Base-by-base conservation (phyloP, 35 echinoderm and acorn worm genomes). In the Apostichopus japonicus region DNA sequence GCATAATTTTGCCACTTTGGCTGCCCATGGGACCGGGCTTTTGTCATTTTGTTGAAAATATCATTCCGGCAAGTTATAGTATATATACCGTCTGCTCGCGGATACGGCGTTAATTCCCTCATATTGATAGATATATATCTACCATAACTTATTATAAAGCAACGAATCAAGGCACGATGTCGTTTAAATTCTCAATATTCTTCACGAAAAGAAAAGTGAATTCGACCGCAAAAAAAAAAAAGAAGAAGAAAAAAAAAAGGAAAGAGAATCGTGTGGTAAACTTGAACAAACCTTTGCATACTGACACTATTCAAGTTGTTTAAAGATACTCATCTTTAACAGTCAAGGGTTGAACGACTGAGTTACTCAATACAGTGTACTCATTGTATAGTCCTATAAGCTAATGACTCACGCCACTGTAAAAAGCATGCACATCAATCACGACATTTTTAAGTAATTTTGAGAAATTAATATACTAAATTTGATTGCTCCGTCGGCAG, bases 1-100 rank as follows among this genome's bases (percentile, higher is more conserved):
- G 81, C 81, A 57, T 84, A 84, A 84, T 84, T 84, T 84, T 84
- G 53, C 81, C 53, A 84, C 81, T 84, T 84, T 84, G 81, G 81
- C 81, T 14, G n/a, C 81, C 81, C 81, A 84, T 84, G 81, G 81
- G 81, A 84, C 81, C 22, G 54, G 81, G 81, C 81, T 84, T 83
- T 84, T 84, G 81, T 54, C 9, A 22, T 54, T 84, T 22, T 84
- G 54, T 58, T 84, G 54, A 58, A 84, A 84, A 75, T 16, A 84
- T 57, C 19, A 84, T 84, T 84, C 17, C 7, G 55, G 54, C 81
- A 84, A 84, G 33, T 44, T 44, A 44, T 44, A 61, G 54, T 84
- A 58, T 22, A 58, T 22, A 23, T 84, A 17, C 81, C 23, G 81
- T 84, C 81, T 84, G 81, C 55, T 75, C 21, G 71, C 56, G 54